Base-by-base conservation (phyloP, 2,113 vertebrate genomes). In the Phaethornis superciliosus region DNA sequence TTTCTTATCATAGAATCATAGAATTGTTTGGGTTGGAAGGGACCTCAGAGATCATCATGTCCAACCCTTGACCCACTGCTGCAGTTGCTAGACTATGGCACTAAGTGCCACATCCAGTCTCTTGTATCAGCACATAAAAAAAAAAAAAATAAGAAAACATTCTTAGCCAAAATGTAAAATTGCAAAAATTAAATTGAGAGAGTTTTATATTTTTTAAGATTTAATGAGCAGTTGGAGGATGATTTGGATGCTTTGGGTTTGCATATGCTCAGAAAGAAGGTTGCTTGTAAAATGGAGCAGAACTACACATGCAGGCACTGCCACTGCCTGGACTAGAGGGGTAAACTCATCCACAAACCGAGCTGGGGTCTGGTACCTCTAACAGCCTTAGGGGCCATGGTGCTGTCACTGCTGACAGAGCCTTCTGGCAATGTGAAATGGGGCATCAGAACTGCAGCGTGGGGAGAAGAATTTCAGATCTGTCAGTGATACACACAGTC, bases 361-460 rank as follows among this genome's bases (percentile, higher is more conserved):
- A 13, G 22, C 10, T 7, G 0, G 8, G 5, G 30, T 9, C 44
- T 2, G 1, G 4, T 26, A 3, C 19, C 27, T 26, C 4, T 42
- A 24, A 3, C 35, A 51, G 49, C 49, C 49, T 51, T 23, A 17
- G 44, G 44, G 8, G 44, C 44, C 9, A 24, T 24, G 49, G 19
- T 54, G 52, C 52, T 54, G 52, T 20, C 47, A 47, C 47, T 0
- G 9, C 12, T 5, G 32, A 5, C 1, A 4, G 17, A 15, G 20
- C 8, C 1, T 1, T 33, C 56, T 6, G 28, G 22, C 28, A 20
- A 4, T 10, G 28, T 2, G 27, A 49, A 14, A 44, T 0, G 2
- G 21, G 15, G 1, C 11, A 1, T 7, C 8, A 1, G 40, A 4
- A 2, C 22, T 5, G 46, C 74, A 24, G 33, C 1, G 15, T 1